Base-by-base conservation (phyloP, 1,140 invertebrate genomes). In the Drosophila kepulauana region DNA sequence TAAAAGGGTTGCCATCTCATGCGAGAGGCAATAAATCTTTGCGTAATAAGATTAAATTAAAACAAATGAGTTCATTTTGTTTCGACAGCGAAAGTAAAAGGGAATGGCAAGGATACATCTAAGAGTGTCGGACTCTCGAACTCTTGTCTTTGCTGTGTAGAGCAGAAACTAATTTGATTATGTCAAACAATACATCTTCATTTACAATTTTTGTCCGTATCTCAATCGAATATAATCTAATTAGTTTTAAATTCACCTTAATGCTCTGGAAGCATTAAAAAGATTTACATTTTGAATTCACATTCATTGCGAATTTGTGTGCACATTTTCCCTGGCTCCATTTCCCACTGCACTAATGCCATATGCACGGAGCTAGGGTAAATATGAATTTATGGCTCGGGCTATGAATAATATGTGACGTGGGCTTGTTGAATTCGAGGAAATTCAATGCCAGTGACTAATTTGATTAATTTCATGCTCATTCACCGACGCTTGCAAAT, bases 51-150 rank as follows among this genome's bases (percentile, higher is more conserved):
- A 82, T 87, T 82, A 87, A 88, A 87, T 87, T 87, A 75, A 85
- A 87, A 88, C 82, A 87, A 86, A 87, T 87, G 82, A 88, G 82
- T 88, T 82, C 79, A 87, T 87, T 87, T 87, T 38, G 35, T 76
- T 79, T 87, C 51, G 10, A 6, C 10, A 6, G 30, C 1, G 13
- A 56, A 68, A 65, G 35, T 35, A 20, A 61, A 49, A 38, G 35
- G 38, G 20, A 30, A 15, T 3, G 48, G 2, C 8, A 20, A 5
- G 35, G 35, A 16, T 25, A 51, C 33, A 10, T 20, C 20, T 25
- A 25, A 25, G 25, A 5, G n/a, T 20, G 7, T 35, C n/a, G 28
- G 3, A 30, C 33, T 13, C 30, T 28, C 43, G 7, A 48, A 11
- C 33, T 46, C 20, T 30, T 48, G 43, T 15, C n/a, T 30, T 3